Evolutionary conservation across 2,888 invertebrate genomes (phyloP), one percentile per base, ranked within the genome.

Genomic region (Machimus rusticus): DNA sequence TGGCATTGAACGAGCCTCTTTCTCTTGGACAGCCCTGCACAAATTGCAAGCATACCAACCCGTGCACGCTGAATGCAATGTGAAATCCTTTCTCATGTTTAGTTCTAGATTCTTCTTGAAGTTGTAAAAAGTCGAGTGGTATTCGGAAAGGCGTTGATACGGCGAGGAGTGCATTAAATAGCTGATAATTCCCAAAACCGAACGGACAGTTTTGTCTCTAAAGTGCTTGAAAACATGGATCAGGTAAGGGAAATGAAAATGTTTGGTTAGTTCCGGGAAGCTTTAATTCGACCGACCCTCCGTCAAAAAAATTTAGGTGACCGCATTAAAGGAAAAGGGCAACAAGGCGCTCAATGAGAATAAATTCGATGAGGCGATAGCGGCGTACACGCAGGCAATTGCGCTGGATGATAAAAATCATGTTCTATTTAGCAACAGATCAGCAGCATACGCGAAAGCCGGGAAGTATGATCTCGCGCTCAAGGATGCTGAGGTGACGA

Each of bases 391-490:
- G 2, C 95, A 96, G 90, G 98, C 97, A 5, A 97, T 98, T 89
- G 93, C 93, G 16, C 92, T 98, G 88, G 98, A 98, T 91, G 93
- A 94, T 0, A 94, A 94, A 55, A 98, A 98, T 93, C 97, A 98
- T 94, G 97, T 98, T 91, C 94, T 98, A 34, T 98, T 94, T 91
- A 98, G 98, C 90, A 98, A 98, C 93, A 95, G 98, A 87, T 98
- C 98, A 0, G 98, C 98, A 6, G 98, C 98, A 6, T 96, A 96
- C 91, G 96, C 97, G 1, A 98, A 98, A 93, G 94, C 95, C 77
- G 95, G 94, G 34, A 95, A 96, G 89, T 98, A 95, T 91, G 92
- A 93, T 1, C 94, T 95, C 88, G 97, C 98, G 0, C 93, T 98
- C 39, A 94, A 95, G 89, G 98, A 98, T 94, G 98, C 98, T 0